These are phyloP conservation scores for Eulemur albifrons DNA, from an alignment of 2,797 vertebrate species.

Conservation along the genomic window DNA sequence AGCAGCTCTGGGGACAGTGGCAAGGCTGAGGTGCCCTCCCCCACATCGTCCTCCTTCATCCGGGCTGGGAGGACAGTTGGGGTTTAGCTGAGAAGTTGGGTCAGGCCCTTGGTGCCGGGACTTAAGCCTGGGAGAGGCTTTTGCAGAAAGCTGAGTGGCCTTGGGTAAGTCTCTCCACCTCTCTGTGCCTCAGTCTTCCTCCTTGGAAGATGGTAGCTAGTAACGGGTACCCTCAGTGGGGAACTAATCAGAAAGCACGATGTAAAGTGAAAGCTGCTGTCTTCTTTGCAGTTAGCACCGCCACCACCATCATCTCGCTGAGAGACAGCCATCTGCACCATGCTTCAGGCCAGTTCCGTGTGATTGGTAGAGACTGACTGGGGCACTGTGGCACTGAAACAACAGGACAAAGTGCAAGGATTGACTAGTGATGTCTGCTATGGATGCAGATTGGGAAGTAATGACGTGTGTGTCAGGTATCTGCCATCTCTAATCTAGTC, in stretches of 20 bases:
- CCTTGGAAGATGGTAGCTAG: neutral
- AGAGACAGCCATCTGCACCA: neutral
- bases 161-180: neutral
- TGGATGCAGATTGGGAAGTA: neutral
- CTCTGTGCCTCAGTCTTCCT: neutral
- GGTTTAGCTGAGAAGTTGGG: neutral
- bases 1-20: neutral
- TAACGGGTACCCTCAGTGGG: neutral
- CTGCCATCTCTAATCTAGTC: neutral
- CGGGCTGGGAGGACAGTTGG: neutral
- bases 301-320: neutral
- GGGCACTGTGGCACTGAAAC: neutral
- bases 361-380: neutral
- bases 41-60: neutral
- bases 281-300: neutral
- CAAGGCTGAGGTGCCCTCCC: neutral
- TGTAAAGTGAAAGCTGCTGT: neutral
- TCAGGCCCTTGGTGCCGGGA: neutral
- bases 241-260: neutral
- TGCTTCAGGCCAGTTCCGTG: neutral
- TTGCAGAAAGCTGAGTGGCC: neutral
- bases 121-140: neutral
- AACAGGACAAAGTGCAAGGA: neutral
- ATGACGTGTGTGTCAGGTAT: neutral
- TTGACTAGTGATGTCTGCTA: conserved; percentile 18